phyloP scores from a whole-genome alignment of 2,113 vertebrate genomes.

The Laticauda laticaudata region DNA sequence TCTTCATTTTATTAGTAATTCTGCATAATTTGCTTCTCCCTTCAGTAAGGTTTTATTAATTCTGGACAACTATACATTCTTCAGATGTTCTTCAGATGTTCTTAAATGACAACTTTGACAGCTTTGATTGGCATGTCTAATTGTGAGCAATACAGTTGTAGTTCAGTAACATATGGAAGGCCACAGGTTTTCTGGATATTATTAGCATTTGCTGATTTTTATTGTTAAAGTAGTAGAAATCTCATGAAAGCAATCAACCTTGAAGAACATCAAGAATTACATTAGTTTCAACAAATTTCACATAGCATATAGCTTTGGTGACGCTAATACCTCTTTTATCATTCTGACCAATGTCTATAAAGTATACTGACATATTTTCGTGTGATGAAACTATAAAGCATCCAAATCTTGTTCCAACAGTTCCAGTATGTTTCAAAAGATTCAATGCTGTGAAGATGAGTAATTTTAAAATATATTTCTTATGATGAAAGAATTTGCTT shows the following conservation, averaged over 20 bases:
- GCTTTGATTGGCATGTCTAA: neutral
- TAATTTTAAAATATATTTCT: neutral
- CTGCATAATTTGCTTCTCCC: neutral
- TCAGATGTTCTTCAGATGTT: neutral
- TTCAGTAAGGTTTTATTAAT: neutral
- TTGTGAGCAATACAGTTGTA: neutral
- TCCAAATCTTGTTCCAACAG: neutral
- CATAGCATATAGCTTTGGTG: fast-evolving
- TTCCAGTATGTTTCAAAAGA: neutral
- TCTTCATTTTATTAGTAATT: neutral
- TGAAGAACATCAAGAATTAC: constrained; percentile 6
- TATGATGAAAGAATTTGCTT: neutral
- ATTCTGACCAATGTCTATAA: neutral
- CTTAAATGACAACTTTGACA: neutral
- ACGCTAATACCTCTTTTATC: neutral
- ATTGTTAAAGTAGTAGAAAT: neutral
- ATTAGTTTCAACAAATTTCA: constrained; percentile 40
- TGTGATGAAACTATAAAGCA: neutral
- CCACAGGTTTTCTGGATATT: neutral
- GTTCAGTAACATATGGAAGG: neutral
- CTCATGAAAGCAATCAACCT: neutral
- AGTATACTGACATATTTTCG: neutral
- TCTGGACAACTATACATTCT: neutral
- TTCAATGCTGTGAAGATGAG: neutral
- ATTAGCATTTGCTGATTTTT: neutral